Evolutionary conservation across 2,113 vertebrate genomes (phyloP).

Genomic region (Arizona elegans): DNA sequence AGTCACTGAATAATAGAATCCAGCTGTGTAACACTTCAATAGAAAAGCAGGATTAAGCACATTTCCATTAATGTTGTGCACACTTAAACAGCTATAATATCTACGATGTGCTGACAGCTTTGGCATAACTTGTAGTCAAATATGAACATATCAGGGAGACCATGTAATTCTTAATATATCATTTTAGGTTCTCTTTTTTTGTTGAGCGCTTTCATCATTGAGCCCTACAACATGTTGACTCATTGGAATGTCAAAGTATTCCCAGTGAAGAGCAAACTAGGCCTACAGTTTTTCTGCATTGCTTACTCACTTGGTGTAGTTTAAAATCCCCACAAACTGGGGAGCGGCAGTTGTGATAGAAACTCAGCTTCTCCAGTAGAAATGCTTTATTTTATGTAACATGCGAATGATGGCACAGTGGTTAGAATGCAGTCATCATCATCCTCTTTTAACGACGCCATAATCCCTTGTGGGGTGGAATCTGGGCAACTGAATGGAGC

Average conservation of each 20-base stretch:
- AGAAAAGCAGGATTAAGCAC: conserved; percentile 37
- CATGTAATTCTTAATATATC: conserved; percentile 7
- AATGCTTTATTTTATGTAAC: not conserved
- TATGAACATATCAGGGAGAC: not conserved
- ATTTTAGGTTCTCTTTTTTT: not conserved
- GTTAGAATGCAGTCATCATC: no score
- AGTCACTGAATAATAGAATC: conserved; percentile 57
- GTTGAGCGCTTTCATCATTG: conserved; percentile 32
- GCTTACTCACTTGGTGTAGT: not conserved
- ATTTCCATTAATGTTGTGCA: conserved; percentile 4
- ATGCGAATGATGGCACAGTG: not conserved
- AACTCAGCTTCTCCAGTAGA: not conserved
- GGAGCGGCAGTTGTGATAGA: not conserved
- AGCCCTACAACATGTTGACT: not conserved
- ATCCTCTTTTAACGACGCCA: no score
- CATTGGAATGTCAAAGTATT: not conserved
- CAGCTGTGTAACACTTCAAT: conserved; percentile 53
- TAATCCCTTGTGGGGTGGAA: no score
- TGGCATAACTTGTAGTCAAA: conserved; percentile 52
- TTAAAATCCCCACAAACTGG: not conserved
- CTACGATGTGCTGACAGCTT: conserved; percentile 41
- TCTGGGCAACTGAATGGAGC: no score
- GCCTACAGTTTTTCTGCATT: not conserved
- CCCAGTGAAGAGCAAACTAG: not conserved
- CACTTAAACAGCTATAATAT: conserved; percentile 49